These are phyloP conservation scores for Nothura maculosa DNA, from an alignment of 2,797 vertebrate species.

Conservation along the genomic window DNA sequence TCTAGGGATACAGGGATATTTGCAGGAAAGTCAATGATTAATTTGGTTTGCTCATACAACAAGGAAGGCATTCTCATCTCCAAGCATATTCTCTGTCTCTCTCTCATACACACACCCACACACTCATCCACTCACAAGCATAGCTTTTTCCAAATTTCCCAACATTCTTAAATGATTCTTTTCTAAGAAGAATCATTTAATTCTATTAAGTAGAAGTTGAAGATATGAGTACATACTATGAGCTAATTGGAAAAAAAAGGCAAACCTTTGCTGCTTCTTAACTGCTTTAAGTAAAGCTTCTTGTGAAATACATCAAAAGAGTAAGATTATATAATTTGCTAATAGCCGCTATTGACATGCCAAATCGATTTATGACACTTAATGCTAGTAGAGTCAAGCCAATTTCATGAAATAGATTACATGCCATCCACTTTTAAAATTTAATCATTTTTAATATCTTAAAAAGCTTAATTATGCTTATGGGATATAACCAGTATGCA, in stretches of 20 bases:
- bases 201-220: slow-evolving; percentile 57
- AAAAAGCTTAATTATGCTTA: not conserved
- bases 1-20: not conserved
- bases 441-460: not conserved
- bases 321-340: slow-evolving; percentile 22
- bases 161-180: too few relatives aligned
- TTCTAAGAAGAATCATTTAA: slow-evolving; percentile 63
- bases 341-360: not conserved
- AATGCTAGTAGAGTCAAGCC: slow-evolving; percentile 36
- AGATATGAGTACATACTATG: slow-evolving; percentile 40
- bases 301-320: slow-evolving; percentile 7
- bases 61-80: not conserved
- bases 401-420: slow-evolving; percentile 40
- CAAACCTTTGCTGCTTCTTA: slow-evolving; percentile 5
- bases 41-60: not conserved
- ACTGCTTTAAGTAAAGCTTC: slow-evolving; percentile 35
- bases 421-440: slow-evolving; percentile 7
- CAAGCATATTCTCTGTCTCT: not conserved
- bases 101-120: not conserved
- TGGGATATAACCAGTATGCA: not conserved
- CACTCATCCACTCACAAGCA: slow-evolving; percentile 8
- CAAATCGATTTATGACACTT: slow-evolving; percentile 57
- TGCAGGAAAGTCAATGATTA: not conserved
- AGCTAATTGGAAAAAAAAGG: slow-evolving; percentile 29
- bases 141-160: slow-evolving; percentile 36